phyloP scores from a whole-genome alignment of 2,113 vertebrate genomes.

The cat (Felis catus) region DNA sequence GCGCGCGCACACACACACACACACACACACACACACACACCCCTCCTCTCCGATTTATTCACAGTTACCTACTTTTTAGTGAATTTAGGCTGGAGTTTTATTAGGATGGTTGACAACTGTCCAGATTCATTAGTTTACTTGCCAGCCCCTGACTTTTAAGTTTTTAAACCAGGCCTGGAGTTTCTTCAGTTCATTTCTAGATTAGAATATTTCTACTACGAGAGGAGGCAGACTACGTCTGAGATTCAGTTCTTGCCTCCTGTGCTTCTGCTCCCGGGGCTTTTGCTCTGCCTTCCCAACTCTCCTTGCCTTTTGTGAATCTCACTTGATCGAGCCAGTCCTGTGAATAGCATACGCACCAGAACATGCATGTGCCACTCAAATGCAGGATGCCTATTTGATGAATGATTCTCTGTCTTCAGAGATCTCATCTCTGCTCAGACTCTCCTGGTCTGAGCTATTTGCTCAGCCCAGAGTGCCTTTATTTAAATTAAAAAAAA shows the following conservation, averaged over 20 bases:
- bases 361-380: neutral
- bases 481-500: neutral
- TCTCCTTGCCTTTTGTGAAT: neutral
- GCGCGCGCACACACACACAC: too few species aligned
- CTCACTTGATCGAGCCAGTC: neutral
- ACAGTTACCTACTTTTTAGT: neutral
- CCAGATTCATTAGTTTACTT: neutral
- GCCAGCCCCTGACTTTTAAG: neutral
- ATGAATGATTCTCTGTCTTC: neutral
- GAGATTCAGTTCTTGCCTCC: neutral
- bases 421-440: neutral
- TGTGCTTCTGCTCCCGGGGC: neutral
- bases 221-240: neutral
- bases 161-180: neutral
- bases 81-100: neutral
- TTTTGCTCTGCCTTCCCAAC: neutral
- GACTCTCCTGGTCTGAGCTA: accelerated
- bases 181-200: neutral
- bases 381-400: neutral
- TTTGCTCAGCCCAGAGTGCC: neutral
- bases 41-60: neutral
- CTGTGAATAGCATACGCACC: neutral
- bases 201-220: neutral
- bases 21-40: neutral
- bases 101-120: neutral